These are phyloP conservation scores for Pollenia labialis DNA, from an alignment of 2,888 invertebrate species.

Conservation along the genomic window DNA sequence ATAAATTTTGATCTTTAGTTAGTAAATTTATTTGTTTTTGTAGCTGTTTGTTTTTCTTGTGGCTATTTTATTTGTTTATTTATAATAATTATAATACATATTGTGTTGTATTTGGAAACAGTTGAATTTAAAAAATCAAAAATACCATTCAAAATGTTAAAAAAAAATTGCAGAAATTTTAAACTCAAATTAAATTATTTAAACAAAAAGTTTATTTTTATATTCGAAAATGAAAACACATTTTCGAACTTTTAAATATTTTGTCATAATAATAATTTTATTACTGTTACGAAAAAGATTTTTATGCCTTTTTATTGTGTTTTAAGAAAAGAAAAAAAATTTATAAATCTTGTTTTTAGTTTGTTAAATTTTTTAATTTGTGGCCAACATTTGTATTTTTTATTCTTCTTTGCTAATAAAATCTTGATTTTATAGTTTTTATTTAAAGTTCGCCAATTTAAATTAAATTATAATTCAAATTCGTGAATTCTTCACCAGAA, in stretches of 20 bases:
- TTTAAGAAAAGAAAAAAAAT: not conserved
- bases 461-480: too few relatives aligned
- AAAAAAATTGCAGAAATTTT: not conserved
- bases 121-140: not conserved
- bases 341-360: not conserved
- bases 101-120: not conserved
- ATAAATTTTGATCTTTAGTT: conserved; percentile 50
- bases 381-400: not conserved
- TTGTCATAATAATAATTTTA: not conserved
- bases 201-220: not conserved
- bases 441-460: too few relatives aligned
- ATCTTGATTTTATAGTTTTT: not conserved
- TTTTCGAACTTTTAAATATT: not conserved
- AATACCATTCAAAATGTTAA: not conserved
- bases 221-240: too few relatives aligned
- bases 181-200: not conserved
- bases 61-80: not conserved
- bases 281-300: too few relatives aligned
- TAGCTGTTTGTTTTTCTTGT: not conserved
- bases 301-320: not conserved
- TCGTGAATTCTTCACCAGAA: too few relatives aligned
- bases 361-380: not conserved
- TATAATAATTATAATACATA: not conserved
- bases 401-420: not conserved
- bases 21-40: conserved; percentile 10